These are phyloP conservation scores for Botia kubotai DNA, from an alignment of 2,797 vertebrate species.

Conservation along the genomic window DNA sequence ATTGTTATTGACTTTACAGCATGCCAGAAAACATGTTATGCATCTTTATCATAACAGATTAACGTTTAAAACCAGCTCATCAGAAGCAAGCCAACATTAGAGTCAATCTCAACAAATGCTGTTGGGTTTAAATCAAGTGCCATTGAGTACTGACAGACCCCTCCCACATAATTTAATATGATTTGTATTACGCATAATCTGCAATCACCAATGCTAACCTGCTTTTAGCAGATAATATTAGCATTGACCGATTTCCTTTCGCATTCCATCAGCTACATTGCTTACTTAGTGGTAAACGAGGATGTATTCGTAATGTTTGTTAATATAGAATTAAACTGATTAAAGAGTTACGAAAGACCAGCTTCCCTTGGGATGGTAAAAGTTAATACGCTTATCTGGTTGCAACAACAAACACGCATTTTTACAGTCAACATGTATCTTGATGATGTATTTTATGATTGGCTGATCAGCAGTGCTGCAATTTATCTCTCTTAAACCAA, in stretches of 20 bases:
- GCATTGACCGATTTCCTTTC: slow-evolving; percentile 35
- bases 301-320: slow-evolving; percentile 41
- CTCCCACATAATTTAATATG: slow-evolving; percentile 25
- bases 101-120: slow-evolving; percentile 24
- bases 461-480: slow-evolving; percentile 1
- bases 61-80: slow-evolving; percentile 1
- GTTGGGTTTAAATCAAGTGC: slow-evolving; percentile 28
- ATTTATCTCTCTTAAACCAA: slow-evolving; percentile 20
- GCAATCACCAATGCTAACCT: slow-evolving; percentile 21
- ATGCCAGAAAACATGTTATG: slow-evolving; percentile 41
- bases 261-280: slow-evolving; percentile 23
- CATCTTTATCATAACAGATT: slow-evolving; percentile 33
- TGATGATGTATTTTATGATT: not conserved
- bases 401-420: slow-evolving; percentile 25
- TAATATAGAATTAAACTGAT: slow-evolving; percentile 49
- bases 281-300: not conserved
- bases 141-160: slow-evolving; percentile 27
- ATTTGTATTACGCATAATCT: slow-evolving; percentile 30
- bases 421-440: slow-evolving; percentile 2
- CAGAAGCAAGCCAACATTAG: not conserved
- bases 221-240: slow-evolving; percentile 43
- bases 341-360: slow-evolving; percentile 36
- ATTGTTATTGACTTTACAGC: slow-evolving; percentile 28
- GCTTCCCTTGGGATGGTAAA: not conserved
- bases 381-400: slow-evolving; percentile 39